Evolutionary conservation across 2,113 vertebrate genomes (phyloP).

Genomic region (Motacilla tschutschensis): DNA sequence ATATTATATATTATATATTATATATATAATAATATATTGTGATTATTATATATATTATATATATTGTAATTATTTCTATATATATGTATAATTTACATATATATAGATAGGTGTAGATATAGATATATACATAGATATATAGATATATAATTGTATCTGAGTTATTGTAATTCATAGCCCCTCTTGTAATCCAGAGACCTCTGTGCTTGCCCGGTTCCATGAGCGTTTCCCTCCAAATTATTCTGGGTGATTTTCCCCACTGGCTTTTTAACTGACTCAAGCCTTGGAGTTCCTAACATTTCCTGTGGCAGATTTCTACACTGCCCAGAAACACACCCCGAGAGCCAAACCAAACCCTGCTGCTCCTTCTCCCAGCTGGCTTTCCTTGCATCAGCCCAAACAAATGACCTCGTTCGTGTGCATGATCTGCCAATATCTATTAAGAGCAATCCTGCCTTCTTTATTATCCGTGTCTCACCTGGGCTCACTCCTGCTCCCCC

Average conservation of each 20-base stretch:
- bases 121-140: too few relatives aligned
- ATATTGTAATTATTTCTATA: too few relatives aligned
- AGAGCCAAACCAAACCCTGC: not conserved
- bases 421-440: not conserved
- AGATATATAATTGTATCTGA: not conserved
- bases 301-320: not conserved
- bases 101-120: too few relatives aligned
- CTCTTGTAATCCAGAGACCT: fast-evolving
- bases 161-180: not conserved
- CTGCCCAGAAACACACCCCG: not conserved
- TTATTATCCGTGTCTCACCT: not conserved
- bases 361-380: not conserved
- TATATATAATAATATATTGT: too few relatives aligned
- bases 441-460: not conserved
- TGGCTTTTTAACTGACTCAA: not conserved
- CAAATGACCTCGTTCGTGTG: not conserved
- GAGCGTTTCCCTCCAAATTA: fast-evolving
- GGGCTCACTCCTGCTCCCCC: not conserved
- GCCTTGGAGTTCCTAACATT: not conserved
- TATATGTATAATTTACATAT: too few relatives aligned
- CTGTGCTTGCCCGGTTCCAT: not conserved
- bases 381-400: not conserved
- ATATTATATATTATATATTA: too few relatives aligned
- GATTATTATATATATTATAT: too few relatives aligned
- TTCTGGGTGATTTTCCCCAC: not conserved